Evolutionary conservation across 2,797 vertebrate species (phyloP).

Genomic region (Nothura maculosa): DNA sequence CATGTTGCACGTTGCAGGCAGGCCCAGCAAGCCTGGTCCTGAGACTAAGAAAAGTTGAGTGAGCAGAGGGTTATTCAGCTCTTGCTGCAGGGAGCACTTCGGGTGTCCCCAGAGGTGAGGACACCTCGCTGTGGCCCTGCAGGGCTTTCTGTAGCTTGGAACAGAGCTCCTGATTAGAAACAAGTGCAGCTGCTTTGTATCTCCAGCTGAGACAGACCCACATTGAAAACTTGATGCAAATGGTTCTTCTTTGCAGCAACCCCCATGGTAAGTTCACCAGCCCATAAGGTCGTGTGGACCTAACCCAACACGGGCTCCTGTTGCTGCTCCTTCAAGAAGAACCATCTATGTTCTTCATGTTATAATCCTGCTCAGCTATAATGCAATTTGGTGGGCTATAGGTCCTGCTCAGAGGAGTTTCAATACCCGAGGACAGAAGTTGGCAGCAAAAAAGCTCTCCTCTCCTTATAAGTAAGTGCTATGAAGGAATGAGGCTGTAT

Average conservation of each 20-base stretch:
- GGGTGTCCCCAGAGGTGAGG: not conserved
- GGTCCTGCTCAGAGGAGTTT: fast-evolving
- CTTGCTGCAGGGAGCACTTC: fast-evolving
- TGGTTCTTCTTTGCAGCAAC: not conserved
- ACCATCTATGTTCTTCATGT: not conserved
- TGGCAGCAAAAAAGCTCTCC: not conserved
- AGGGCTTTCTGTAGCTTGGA: not conserved
- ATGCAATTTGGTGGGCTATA: fast-evolving
- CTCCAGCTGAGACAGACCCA: not conserved
- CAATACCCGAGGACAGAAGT: not conserved
- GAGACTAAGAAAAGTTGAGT: not conserved
- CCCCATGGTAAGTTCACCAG: not conserved
- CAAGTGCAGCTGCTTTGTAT: not conserved
- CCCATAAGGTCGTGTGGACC: fast-evolving
- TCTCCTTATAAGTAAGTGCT: not conserved
- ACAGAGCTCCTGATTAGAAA: not conserved
- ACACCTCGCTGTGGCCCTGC: not conserved
- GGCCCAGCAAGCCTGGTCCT: not conserved
- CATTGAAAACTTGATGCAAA: not conserved
- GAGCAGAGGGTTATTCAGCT: not conserved
- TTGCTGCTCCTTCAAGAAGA: too few species aligned
- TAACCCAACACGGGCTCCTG: not conserved
- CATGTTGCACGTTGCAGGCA: not conserved
- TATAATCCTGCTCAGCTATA: not conserved
- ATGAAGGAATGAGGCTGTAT: not conserved